phyloP scores from a whole-genome alignment of 2,797 vertebrate genomes.

The Galagoides demidoff region DNA sequence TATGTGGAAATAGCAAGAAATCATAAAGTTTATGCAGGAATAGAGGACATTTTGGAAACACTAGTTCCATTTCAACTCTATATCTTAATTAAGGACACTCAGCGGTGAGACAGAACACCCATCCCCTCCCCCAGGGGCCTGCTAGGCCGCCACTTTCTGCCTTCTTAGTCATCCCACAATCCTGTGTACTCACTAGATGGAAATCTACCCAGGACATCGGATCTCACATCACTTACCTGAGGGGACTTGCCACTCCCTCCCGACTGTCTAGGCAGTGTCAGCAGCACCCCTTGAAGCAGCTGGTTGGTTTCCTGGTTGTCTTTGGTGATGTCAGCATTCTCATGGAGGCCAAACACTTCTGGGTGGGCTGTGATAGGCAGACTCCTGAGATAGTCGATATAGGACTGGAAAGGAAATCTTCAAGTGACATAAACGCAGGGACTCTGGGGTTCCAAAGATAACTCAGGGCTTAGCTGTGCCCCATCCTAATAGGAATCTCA shows the following conservation, averaged over 20 bases:
- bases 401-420: constrained; percentile 88
- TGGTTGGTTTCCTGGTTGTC: constrained; percentile 97
- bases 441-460: not conserved
- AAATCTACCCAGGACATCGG: not conserved
- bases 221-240: constrained; percentile 88
- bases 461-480: not conserved
- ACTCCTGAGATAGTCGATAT: constrained; percentile 91
- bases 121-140: not conserved
- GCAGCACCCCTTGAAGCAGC: constrained; percentile 93
- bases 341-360: constrained; percentile 95
- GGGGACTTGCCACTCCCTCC: constrained; percentile 92
- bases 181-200: not conserved
- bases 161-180: not conserved
- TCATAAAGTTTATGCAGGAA: not conserved
- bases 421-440: not conserved
- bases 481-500: not conserved
- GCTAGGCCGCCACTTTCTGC: not conserved
- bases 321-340: constrained; percentile 96
- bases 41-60: not conserved
- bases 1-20: not conserved
- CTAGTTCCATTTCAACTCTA: not conserved
- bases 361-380: constrained; percentile 93
- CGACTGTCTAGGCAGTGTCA: constrained; percentile 94
- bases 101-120: not conserved
- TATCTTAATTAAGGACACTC: not conserved